Evolutionary conservation across 2,797 vertebrate species (phyloP).

Genomic region (Thalassophryne amazonica): DNA sequence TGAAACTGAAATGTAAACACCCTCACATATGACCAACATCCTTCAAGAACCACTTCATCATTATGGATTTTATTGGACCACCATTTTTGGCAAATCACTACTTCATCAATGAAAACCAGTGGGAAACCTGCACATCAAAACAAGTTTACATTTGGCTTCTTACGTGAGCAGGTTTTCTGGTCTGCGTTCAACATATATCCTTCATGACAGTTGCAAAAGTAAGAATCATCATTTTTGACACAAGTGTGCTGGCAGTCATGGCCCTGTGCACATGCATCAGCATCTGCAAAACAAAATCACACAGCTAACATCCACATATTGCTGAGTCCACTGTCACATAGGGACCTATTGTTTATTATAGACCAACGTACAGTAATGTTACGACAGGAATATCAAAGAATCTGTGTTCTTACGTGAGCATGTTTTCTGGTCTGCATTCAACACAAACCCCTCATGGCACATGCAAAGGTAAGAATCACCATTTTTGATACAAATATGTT

Average conservation of each 20-base stretch:
- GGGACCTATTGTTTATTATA: no score
- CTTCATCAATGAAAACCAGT: no score
- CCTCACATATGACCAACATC: neutral
- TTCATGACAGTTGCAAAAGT: constrained; percentile 72
- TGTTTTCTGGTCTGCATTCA: constrained; percentile 74
- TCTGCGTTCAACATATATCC: constrained; percentile 77
- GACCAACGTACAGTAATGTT: no score
- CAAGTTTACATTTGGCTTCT: no score
- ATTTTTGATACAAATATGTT: constrained; percentile 74
- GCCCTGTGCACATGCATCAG: constrained; percentile 58
- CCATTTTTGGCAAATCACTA: no score
- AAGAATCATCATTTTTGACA: constrained; percentile 53
- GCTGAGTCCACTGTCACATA: no score
- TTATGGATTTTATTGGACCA: no score
- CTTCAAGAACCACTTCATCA: no score
- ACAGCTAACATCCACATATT: no score
- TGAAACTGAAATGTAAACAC: constrained; percentile 41
- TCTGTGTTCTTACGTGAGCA: constrained; percentile 73
- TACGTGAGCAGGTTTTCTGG: constrained; percentile 75
- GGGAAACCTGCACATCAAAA: no score
- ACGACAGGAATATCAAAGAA: neutral
- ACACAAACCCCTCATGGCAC: constrained; percentile 72
- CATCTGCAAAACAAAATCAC: no score
- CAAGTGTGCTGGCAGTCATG: constrained; percentile 81
- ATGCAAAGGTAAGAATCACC: constrained; percentile 65